Evolutionary conservation across 2,797 vertebrate genomes (phyloP).

Genomic region (Chloroceryle inda): DNA sequence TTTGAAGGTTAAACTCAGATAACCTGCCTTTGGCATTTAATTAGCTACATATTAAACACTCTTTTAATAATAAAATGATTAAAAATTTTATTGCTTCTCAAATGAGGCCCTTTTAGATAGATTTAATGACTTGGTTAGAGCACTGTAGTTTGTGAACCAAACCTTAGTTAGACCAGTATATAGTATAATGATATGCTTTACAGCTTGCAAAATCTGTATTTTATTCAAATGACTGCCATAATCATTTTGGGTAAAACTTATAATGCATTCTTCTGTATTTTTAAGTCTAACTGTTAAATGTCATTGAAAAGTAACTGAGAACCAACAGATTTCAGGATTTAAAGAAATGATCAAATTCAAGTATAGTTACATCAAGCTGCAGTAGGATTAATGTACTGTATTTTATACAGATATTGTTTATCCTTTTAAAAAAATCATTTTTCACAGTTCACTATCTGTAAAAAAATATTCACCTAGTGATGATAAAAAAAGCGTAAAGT

Average conservation of each 20-base stretch:
- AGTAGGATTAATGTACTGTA: slow-evolving; percentile 61
- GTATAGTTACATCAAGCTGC: slow-evolving; percentile 17
- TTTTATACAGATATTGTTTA: slow-evolving; percentile 76
- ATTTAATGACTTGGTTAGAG: slow-evolving; percentile 96
- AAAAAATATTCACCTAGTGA: background rate
- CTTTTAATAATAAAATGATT: slow-evolving; percentile 99
- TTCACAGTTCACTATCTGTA: slow-evolving; percentile 46
- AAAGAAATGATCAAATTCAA: slow-evolving; percentile 60
- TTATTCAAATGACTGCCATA: slow-evolving; percentile 94
- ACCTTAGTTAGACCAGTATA: slow-evolving; percentile 89
- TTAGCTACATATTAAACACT: slow-evolving; percentile 99
- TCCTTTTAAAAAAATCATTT: slow-evolving; percentile 68
- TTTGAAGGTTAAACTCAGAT: slow-evolving; percentile 99
- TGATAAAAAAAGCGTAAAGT: slow-evolving; percentile 8
- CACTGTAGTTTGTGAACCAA: slow-evolving; percentile 88
- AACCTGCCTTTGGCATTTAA: slow-evolving; percentile 99
- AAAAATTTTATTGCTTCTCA: slow-evolving; percentile 99
- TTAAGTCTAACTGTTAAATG: slow-evolving; percentile 85
- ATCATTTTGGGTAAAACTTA: slow-evolving; percentile 91
- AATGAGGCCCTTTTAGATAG: slow-evolving; percentile 98
- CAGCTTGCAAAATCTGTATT: slow-evolving; percentile 92
- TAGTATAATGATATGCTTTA: slow-evolving; percentile 94
- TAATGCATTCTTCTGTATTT: slow-evolving; percentile 85
- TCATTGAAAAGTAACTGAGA: slow-evolving; percentile 81
- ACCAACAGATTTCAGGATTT: slow-evolving; percentile 64